Conservation (phyloP, 2,113 vertebrate species). For the Aspidoscelis tigris region DNA sequence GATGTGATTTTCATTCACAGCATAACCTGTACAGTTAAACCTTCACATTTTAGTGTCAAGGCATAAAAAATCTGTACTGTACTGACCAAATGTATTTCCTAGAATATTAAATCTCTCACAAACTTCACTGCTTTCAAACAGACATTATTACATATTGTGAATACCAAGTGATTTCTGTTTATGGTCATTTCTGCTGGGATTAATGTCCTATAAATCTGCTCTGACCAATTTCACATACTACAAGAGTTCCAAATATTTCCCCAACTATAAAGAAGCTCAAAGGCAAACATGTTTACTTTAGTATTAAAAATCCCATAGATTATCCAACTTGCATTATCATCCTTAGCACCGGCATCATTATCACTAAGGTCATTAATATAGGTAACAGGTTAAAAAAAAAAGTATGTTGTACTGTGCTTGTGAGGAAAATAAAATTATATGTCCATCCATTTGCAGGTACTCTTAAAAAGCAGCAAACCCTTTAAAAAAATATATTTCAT, state of each 20-base stretch:
- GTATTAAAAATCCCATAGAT: not conserved
- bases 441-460: not conserved
- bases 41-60: slow-evolving; percentile 47
- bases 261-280: not conserved
- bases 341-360: no score
- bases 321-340: not conserved
- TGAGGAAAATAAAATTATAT: not conserved
- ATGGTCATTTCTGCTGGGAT: slow-evolving; percentile 33
- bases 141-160: slow-evolving; percentile 39
- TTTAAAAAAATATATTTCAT: no score
- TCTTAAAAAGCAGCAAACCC: no score
- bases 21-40: slow-evolving; percentile 43
- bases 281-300: not conserved
- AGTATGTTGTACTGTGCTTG: not conserved
- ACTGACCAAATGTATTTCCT: slow-evolving; percentile 55
- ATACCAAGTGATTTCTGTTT: slow-evolving; percentile 50
- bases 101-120: slow-evolving; percentile 46
- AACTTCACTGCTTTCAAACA: slow-evolving; percentile 51
- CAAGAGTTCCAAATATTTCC: not conserved
- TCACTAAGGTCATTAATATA: not conserved
- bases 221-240: not conserved
- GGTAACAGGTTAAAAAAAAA: not conserved
- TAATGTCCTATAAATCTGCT: not conserved
- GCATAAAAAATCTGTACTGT: slow-evolving; percentile 39
- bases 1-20: slow-evolving; percentile 51